phyloP scores from a whole-genome alignment of 2,797 vertebrate genomes.

The Hydrolagus colliei region DNA sequence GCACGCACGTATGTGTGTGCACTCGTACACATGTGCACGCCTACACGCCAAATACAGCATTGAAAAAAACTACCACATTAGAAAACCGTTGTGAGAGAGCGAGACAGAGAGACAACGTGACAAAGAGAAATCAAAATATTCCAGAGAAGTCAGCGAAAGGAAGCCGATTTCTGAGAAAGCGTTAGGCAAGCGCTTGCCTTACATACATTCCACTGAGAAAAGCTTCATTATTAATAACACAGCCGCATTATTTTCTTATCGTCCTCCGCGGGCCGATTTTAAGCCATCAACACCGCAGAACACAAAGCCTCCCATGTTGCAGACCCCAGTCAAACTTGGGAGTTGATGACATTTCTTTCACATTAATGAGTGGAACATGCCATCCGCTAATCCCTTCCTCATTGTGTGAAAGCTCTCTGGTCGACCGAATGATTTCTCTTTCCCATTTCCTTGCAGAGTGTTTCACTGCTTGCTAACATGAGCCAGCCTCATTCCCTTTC shows the following conservation, averaged over 20 bases:
- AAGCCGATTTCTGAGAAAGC: not conserved
- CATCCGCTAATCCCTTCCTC: not conserved
- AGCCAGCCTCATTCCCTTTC: too few relatives aligned
- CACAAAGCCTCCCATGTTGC: not conserved
- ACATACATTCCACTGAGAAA: not conserved
- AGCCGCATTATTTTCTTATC: not conserved
- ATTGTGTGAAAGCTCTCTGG: not conserved
- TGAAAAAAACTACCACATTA: too few relatives aligned
- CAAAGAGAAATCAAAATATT: conserved; percentile 3
- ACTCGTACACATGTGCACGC: not conserved
- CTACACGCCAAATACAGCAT: too few relatives aligned
- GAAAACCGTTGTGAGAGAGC: not conserved
- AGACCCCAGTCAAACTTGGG: not conserved
- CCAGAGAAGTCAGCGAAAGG: not conserved
- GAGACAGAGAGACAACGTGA: not conserved
- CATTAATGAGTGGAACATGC: conserved; percentile 17
- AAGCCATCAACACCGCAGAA: conserved; percentile 10
- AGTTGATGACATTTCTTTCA: conserved; percentile 21
- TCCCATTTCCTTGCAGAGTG: not conserved
- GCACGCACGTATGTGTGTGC: not conserved
- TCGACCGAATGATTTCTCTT: not conserved
- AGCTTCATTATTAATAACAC: not conserved
- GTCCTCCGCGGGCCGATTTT: not conserved
- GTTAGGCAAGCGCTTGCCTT: not conserved
- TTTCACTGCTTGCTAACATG: conserved; percentile 12